Percentiles rank a stretch among this genome's conserved stretches.
These are phyloP conservation scores for Aphodius granarius DNA, from an alignment of 2,888 invertebrate species.

Conservation along the genomic window DNA sequence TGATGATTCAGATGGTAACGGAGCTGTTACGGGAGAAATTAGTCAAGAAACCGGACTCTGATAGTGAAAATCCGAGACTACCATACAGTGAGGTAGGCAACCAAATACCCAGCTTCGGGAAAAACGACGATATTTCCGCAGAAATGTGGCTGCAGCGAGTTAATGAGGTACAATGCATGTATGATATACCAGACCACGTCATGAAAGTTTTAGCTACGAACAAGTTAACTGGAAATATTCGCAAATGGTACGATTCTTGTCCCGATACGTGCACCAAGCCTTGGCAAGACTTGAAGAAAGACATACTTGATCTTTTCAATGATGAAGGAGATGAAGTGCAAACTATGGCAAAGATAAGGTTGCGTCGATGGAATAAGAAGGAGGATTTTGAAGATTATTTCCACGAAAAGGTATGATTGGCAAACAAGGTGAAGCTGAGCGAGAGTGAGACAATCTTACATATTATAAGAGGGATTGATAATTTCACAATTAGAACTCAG, in stretches of 20 bases:
- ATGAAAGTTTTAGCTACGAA: conserved; percentile 11
- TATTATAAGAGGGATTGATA: background rate
- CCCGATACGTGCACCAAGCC: background rate
- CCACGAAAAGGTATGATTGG: too few species aligned
- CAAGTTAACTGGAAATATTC: background rate
- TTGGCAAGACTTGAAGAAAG: background rate
- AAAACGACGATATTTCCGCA: background rate
- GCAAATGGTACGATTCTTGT: conserved; percentile 4
- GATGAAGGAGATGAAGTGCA: background rate
- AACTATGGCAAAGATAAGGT: background rate
- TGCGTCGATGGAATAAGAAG: background rate
- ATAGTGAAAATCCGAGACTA: too few species aligned
- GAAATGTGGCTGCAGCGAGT: background rate
- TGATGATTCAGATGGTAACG: too few species aligned
- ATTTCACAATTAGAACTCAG: background rate
- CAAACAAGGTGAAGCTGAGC: background rate
- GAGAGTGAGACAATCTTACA: conserved; percentile 6
- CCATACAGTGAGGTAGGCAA: too few species aligned
- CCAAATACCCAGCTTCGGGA: background rate
- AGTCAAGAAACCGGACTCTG: too few species aligned
- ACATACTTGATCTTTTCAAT: background rate
- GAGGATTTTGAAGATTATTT: background rate
- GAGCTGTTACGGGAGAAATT: too few species aligned
- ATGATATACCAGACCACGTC: background rate
- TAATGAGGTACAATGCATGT: background rate